Conservation (phyloP, 2,797 vertebrate species). For the Leontocebus nigricollis region DNA sequence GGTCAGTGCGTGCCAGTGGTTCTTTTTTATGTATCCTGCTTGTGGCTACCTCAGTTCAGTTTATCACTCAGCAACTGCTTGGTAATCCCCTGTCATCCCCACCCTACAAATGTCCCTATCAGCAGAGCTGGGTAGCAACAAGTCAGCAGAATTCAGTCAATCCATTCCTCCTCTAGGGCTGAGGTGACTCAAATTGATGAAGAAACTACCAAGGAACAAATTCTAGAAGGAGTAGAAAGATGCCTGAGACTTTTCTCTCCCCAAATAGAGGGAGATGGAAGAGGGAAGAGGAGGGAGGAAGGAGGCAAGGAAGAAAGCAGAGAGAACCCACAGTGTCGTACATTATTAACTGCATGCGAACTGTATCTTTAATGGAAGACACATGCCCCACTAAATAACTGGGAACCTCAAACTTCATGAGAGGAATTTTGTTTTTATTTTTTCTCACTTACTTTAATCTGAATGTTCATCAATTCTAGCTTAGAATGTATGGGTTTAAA, state of each 20-base stretch:
- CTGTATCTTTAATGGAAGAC: neutral
- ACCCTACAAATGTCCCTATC: neutral
- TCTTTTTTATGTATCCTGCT: slow-evolving; percentile 1
- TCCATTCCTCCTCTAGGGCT: neutral
- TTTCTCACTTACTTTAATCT: neutral
- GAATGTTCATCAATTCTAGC: slow-evolving; percentile 20
- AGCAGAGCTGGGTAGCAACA: slow-evolving; percentile 37
- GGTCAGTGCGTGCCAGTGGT: neutral
- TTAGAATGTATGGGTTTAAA: neutral
- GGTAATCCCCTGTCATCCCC: slow-evolving; percentile 65
- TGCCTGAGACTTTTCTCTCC: neutral
- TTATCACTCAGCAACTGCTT: slow-evolving; percentile 70
- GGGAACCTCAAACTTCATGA: neutral
- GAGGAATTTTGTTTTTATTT: neutral
- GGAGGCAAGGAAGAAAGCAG: neutral
- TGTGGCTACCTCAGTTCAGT: slow-evolving; percentile 22
- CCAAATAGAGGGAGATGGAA: neutral
- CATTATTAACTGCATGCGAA: neutral
- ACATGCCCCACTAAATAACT: neutral
- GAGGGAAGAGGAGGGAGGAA: neutral
- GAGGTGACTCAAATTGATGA: neutral
- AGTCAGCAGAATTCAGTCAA: slow-evolving; percentile 52
- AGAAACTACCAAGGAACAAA: neutral
- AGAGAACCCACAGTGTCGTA: neutral
- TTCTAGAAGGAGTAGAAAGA: neutral